Conservation (phyloP, 1,140 invertebrate genomes). For the Pentalonia nigronervosa region DNA sequence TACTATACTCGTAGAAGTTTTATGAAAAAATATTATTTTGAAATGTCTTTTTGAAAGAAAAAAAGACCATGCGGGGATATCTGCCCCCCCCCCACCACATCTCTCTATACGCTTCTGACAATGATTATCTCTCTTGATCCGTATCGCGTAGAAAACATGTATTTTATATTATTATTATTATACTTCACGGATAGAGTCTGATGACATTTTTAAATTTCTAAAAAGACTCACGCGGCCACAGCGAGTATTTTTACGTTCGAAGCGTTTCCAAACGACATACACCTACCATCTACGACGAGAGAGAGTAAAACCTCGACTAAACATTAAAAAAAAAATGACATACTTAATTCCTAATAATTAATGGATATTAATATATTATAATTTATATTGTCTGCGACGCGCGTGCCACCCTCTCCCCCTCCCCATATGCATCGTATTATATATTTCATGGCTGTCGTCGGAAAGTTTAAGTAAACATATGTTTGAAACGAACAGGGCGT, state of each 20-base stretch:
- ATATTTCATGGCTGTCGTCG: neutral
- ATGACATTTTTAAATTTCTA: neutral
- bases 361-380: neutral
- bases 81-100: neutral
- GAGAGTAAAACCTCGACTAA: neutral
- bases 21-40: too few relatives aligned
- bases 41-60: too few relatives aligned
- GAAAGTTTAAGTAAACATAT: neutral
- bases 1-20: too few relatives aligned
- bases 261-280: too few relatives aligned
- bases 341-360: neutral
- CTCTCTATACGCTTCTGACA: neutral
- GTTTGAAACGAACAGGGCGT: neutral
- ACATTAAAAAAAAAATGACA: neutral
- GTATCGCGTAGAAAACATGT: neutral
- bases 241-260: neutral
- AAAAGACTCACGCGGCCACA: neutral
- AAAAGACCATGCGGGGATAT: too few relatives aligned
- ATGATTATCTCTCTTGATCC: neutral
- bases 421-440: neutral
- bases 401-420: too few relatives aligned
- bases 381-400: neutral
- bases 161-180: neutral
- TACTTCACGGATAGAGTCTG: neutral
- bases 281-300: neutral